These are phyloP conservation scores for Myotis findleyi DNA, from an alignment of 2,797 vertebrate species.

Conservation along the genomic window DNA sequence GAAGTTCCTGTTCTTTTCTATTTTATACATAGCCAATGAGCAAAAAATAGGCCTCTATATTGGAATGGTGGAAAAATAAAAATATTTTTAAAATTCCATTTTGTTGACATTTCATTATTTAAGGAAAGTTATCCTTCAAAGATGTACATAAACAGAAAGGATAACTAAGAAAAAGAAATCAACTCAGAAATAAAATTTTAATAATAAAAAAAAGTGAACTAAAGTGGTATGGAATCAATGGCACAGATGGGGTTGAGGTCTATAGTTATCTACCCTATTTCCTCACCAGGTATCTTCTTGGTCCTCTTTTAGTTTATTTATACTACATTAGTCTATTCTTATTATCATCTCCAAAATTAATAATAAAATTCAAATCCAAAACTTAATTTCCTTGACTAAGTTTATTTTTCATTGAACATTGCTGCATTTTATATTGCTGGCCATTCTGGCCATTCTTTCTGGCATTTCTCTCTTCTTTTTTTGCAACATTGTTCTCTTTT, in stretches of 20 bases:
- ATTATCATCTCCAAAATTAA: not conserved
- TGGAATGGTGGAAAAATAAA: not conserved
- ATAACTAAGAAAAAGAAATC: not conserved
- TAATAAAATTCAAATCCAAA: not conserved
- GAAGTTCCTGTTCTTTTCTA: not conserved
- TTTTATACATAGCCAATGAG: not conserved
- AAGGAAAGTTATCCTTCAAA: not conserved
- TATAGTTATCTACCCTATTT: not conserved
- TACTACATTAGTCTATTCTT: not conserved
- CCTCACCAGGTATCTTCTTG: not conserved
- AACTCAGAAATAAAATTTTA: not conserved
- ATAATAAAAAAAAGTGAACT: not conserved
- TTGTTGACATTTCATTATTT: not conserved
- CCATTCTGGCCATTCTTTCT: not conserved
- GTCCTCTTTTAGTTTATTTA: not conserved
- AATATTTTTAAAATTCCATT: not conserved
- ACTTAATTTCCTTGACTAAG: not conserved
- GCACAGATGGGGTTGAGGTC: accelerated
- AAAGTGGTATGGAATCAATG: not conserved
- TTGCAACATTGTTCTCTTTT: not conserved
- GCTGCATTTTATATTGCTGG: not conserved
- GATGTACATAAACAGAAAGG: not conserved
- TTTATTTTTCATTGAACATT: not conserved
- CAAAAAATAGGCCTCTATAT: not conserved
- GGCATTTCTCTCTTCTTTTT: not conserved